phyloP scores from a whole-genome alignment of 2,113 vertebrate genomes.

The Orientallactaga bullata region DNA sequence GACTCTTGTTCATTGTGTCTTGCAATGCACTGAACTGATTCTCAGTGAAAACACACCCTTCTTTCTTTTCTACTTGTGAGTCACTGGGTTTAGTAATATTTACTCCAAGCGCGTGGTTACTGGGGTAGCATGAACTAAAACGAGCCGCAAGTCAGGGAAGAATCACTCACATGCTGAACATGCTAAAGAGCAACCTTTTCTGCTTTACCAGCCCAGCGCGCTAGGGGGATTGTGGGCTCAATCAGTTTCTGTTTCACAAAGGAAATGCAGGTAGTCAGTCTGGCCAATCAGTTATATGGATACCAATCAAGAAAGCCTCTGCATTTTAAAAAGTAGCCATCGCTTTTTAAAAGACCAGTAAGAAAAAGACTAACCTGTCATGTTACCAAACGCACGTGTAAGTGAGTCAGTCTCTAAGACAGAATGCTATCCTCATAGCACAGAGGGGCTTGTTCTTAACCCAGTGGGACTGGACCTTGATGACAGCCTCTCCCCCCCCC shows the following conservation, averaged over 20 bases:
- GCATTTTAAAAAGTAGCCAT: background rate
- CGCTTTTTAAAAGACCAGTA: background rate
- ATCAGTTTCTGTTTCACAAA: background rate
- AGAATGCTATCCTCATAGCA: background rate
- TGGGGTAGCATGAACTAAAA: background rate
- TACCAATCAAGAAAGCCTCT: background rate
- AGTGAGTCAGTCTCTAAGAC: background rate
- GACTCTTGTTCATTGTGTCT: background rate
- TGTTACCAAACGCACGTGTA: constrained; percentile 28
- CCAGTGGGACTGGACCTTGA: background rate
- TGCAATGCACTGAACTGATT: background rate
- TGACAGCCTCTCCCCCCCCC: background rate
- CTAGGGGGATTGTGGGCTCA: background rate
- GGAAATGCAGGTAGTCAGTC: background rate
- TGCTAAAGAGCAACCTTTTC: background rate
- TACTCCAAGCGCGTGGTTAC: background rate
- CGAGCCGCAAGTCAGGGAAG: background rate
- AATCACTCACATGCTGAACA: background rate
- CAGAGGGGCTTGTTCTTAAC: background rate
- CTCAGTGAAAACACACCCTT: background rate
- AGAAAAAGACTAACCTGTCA: background rate
- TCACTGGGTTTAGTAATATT: background rate
- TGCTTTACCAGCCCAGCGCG: background rate
- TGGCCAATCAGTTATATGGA: background rate
- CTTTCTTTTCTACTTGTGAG: background rate